These are phyloP conservation scores for Microdon myrmicae DNA, from an alignment of 2,888 invertebrate species.

Conservation along the genomic window DNA sequence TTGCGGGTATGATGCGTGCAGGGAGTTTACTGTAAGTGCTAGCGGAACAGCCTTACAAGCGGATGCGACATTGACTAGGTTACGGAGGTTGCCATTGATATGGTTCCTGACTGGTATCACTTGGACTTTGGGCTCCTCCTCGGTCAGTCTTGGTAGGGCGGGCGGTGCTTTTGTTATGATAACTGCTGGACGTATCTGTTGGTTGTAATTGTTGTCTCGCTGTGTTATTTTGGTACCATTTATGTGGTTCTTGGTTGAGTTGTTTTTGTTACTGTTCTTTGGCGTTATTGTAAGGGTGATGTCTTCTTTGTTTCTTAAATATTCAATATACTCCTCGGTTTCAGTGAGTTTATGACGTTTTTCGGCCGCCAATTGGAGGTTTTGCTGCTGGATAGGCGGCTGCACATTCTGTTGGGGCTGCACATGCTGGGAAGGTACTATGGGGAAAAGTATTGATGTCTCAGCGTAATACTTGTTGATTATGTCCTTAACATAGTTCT, in stretches of 20 bases:
- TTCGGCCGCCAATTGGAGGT: conserved; percentile 48
- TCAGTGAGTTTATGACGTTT: conserved; percentile 60
- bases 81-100: conserved; percentile 22
- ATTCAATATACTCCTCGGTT: conserved; percentile 66
- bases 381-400: conserved; percentile 25
- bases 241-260: conserved; percentile 13
- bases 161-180: conserved; percentile 21
- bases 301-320: conserved; percentile 66
- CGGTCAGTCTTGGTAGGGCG: conserved; percentile 27
- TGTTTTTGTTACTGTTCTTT: conserved; percentile 49
- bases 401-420: conserved; percentile 50
- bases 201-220: conserved; percentile 12
- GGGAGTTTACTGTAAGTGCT: background rate
- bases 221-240: conserved; percentile 23
- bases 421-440: conserved; percentile 53
- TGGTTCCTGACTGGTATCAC: conserved; percentile 36
- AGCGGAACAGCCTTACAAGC: background rate
- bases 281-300: conserved; percentile 65
- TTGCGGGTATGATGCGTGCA: conserved; percentile 1
- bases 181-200: conserved; percentile 32
- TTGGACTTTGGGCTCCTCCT: conserved; percentile 38
- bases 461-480: conserved; percentile 66
- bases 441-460: conserved; percentile 61
- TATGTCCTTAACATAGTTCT: conserved; percentile 66
- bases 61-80: conserved; percentile 29